Conservation (phyloP, 2,797 vertebrate species). For the Acipenser oxyrinchus region DNA sequence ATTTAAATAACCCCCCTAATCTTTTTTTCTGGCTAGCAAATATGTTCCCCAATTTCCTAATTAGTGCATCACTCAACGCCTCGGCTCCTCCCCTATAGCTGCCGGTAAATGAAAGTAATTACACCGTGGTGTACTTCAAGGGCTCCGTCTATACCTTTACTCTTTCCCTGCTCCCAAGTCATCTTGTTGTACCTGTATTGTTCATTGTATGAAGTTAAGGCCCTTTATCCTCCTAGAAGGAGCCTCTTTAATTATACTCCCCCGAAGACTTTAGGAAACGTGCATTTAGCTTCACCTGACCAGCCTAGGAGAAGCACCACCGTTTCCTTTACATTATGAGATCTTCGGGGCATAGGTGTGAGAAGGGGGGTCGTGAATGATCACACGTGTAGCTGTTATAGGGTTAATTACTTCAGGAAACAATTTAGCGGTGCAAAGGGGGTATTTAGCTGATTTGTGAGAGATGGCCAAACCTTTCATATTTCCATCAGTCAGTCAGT, state of each 20-base stretch:
- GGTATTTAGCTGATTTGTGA: too few species aligned
- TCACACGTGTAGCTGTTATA: not conserved
- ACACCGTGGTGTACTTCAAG: conserved; percentile 48
- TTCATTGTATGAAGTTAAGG: conserved; percentile 43
- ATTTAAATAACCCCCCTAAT: conserved; percentile 50
- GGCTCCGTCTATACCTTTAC: conserved; percentile 18
- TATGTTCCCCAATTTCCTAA: conserved; percentile 61
- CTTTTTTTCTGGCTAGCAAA: conserved; percentile 41
- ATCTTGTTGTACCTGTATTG: conserved; percentile 27
- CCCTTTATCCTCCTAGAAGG: conserved; percentile 28
- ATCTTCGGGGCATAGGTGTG: not conserved
- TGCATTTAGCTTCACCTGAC: conserved; percentile 40
- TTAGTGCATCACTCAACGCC: conserved; percentile 38
- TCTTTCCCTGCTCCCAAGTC: conserved; percentile 29
- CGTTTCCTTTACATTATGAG: not conserved
- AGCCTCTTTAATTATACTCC: conserved; percentile 47
- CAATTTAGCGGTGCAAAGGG: not conserved
- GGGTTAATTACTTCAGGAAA: not conserved
- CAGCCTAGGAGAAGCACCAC: conserved; percentile 5
- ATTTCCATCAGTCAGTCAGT: too few species aligned
- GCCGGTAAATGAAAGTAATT: conserved; percentile 55
- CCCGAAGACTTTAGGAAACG: conserved; percentile 13
- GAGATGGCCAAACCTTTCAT: too few species aligned
- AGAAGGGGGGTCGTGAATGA: not conserved
- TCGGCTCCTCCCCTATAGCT: conserved; percentile 45